Conservation (phyloP, 37 sponge, comb jelly and placozoan genomes). For the Mnemiopsis leidyi region DNA sequence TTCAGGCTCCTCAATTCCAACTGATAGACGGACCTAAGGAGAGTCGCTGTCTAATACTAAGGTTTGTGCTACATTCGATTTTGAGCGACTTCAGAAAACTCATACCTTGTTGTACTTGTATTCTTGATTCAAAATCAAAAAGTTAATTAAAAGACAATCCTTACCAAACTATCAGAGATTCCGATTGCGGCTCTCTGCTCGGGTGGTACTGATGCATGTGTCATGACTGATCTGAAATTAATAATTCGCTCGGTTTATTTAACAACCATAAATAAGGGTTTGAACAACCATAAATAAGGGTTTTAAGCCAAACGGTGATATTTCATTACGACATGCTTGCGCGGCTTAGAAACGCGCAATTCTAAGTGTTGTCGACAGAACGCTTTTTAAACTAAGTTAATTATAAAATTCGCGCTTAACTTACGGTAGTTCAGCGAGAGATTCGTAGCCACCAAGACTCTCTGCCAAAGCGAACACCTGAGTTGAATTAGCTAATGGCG, state of each 20-base stretch:
- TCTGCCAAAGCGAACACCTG: slow-evolving; percentile 91
- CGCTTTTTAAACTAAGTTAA: not conserved
- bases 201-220: slow-evolving; percentile 87
- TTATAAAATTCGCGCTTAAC: not conserved
- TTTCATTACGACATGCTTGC: not conserved
- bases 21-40: slow-evolving; percentile 85
- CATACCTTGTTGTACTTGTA: no score
- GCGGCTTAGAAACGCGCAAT: not conserved
- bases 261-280: no score
- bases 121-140: no score
- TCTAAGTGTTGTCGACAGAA: no score
- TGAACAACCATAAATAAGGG: no score
- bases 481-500: not conserved
- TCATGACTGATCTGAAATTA: slow-evolving; percentile 85
- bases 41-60: not conserved
- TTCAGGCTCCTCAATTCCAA: slow-evolving; percentile 87
- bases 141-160: no score
- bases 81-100: no score
- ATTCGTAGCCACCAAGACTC: slow-evolving; percentile 95
- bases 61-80: no score
- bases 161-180: slow-evolving; percentile 90
- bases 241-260: no score
- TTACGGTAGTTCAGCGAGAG: slow-evolving; percentile 90
- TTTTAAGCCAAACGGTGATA: no score
- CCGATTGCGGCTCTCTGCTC: slow-evolving; percentile 83